These are phyloP conservation scores for Sipha flava DNA, from an alignment of 1,140 invertebrate genomes.

Conservation along the genomic window DNA sequence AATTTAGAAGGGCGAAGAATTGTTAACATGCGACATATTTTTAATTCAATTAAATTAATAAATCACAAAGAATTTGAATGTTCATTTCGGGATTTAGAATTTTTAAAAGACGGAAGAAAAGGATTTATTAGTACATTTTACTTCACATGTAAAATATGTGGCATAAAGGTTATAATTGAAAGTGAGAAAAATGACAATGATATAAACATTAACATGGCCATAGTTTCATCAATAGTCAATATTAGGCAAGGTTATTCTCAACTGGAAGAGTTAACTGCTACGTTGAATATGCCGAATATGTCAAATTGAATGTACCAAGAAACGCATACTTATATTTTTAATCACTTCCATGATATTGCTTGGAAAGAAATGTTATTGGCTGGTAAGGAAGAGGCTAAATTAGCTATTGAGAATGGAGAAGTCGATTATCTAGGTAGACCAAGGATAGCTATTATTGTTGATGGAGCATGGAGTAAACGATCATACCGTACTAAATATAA, in stretches of 20 bases:
- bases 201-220: neutral
- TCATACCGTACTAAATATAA: neutral
- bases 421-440: neutral
- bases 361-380: neutral
- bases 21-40: neutral
- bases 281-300: neutral
- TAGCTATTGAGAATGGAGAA: neutral
- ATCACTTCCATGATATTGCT: neutral
- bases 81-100: neutral
- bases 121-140: neutral
- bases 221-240: neutral
- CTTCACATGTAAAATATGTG: neutral
- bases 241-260: neutral
- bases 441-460: neutral
- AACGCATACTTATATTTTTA: neutral
- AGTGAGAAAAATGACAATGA: neutral
- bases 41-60: neutral
- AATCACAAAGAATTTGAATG: neutral
- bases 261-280: neutral
- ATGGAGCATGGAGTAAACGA: neutral
- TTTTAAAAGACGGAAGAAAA: neutral
- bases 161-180: neutral
- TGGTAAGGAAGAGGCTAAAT: neutral
- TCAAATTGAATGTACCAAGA: neutral
- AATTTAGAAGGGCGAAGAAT: neutral